phyloP scores from a whole-genome alignment of 92 coral and sea anemone genomes.

The Muricea muricata region DNA sequence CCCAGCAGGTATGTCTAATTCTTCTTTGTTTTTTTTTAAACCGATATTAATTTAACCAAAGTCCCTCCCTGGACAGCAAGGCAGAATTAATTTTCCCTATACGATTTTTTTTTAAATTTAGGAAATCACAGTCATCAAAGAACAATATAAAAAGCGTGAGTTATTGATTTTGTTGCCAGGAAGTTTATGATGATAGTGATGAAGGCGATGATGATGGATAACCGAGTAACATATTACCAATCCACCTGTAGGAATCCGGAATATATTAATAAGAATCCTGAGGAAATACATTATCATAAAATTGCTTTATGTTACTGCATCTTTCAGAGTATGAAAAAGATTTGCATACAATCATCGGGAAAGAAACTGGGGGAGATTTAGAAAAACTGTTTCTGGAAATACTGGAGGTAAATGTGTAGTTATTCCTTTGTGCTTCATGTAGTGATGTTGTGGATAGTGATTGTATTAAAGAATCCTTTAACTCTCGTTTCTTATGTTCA shows the following conservation, averaged over 20 bases:
- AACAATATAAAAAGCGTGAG: constrained; percentile 24
- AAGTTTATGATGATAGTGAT: neutral
- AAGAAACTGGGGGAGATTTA: constrained; percentile 23
- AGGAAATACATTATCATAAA: no score
- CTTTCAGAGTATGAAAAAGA: constrained; percentile 2
- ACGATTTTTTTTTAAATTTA: neutral
- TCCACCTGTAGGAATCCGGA: no score
- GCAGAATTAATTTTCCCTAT: neutral
- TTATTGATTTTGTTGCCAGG: neutral
- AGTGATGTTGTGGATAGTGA: neutral
- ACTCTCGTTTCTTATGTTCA: neutral
- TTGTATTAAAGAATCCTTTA: neutral
- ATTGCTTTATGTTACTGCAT: no score
- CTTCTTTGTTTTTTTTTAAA: no score
- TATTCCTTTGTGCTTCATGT: no score
- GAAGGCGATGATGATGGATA: neutral
- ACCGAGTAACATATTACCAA: no score
- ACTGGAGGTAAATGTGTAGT: constrained; percentile 4
- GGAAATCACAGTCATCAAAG: constrained; percentile 11
- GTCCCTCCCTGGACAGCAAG: no score
- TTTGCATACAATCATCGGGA: constrained; percentile 14
- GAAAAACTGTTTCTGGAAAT: constrained; percentile 1
- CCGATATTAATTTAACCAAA: no score
- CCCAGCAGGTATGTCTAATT: constrained; percentile 24
- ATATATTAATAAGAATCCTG: no score